Evolutionary conservation across 2,113 vertebrate species (phyloP), one percentile per base, ranked within the genome.

Genomic region (Dryoscopus gambensis): DNA sequence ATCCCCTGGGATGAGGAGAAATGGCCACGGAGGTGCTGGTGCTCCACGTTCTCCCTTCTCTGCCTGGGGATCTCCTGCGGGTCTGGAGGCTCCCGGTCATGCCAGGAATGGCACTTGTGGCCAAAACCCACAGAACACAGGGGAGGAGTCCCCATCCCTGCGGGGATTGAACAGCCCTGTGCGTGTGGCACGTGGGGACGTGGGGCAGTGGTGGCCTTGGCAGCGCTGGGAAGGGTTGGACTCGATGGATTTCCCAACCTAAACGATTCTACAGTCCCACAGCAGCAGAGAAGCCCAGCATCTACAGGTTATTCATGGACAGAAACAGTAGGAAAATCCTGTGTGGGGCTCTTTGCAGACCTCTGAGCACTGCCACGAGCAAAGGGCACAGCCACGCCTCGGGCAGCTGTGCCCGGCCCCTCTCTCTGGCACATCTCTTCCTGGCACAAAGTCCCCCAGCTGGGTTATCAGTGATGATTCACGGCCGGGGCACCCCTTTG

Each of bases 401-500:
- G 25, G 24, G 14, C 44, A 20, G 60, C n/a, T 0, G 13, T 8
- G 82, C 20, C 35, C 2, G 0, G 6, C 30, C 5, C 3, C 47
- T 55, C 11, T 13, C 6, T 49, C n/a, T n/a, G n/a, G 6, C 67
- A 3, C 16, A 0, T 13, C 19, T 33, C 15, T 33, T 14, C 73
- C 75, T 5, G 4, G 24, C n/a, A 52, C 9, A 28, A 7, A 11
- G 30, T 7, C 16, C 75, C 17, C 46, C 1, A 28, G 6, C 0
- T 2, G 39, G 12, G 0, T 55, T 16, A 2, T 6, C 11, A 56
- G 25, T 0, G 1, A 0, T 5, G 47, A 3, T 40, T 70, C 28
- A 16, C 2, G 7, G 24, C 47, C 86, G 39, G 22, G 9, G 4
- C 49, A 35, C 6, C 79, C 46, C 60, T 11, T 0, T 19, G 47